These are phyloP conservation scores for Luscinia megarhynchos DNA, from an alignment of 2,797 vertebrate genomes.

Conservation along the genomic window DNA sequence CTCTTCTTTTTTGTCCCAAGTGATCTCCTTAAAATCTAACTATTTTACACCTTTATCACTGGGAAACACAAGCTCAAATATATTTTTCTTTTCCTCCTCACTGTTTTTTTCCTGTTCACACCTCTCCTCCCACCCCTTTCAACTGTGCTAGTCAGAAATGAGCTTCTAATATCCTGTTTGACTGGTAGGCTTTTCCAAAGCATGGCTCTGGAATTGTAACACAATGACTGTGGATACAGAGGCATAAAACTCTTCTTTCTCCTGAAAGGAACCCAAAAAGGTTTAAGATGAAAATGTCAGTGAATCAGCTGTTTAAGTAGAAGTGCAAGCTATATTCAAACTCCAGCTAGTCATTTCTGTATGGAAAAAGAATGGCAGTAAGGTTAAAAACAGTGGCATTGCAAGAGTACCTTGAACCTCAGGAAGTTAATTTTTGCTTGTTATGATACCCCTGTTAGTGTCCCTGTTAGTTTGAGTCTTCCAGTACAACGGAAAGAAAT, in stretches of 20 bases:
- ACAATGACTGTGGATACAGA: neutral
- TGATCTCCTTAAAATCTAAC: neutral
- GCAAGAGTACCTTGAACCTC: neutral
- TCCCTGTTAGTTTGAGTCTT: neutral
- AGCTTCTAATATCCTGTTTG: neutral
- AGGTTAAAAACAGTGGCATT: neutral
- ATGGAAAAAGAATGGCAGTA: neutral
- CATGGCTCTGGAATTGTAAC: neutral
- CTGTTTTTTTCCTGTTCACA: neutral
- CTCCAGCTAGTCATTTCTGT: neutral
- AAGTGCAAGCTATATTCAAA: neutral
- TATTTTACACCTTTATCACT: neutral
- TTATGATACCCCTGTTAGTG: neutral
- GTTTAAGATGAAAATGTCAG: neutral
- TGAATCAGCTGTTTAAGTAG: neutral
- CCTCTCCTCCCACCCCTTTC: accelerated
- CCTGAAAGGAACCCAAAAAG: neutral
- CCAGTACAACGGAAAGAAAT: neutral
- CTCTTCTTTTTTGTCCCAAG: neutral
- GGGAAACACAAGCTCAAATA: neutral
- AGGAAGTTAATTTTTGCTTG: neutral
- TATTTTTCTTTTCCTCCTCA: neutral
- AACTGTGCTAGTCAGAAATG: neutral
- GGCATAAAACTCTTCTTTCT: neutral
- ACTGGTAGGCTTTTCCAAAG: neutral